These are phyloP conservation scores for Craniophora ligustri DNA, from an alignment of 2,888 invertebrate genomes.

Conservation along the genomic window DNA sequence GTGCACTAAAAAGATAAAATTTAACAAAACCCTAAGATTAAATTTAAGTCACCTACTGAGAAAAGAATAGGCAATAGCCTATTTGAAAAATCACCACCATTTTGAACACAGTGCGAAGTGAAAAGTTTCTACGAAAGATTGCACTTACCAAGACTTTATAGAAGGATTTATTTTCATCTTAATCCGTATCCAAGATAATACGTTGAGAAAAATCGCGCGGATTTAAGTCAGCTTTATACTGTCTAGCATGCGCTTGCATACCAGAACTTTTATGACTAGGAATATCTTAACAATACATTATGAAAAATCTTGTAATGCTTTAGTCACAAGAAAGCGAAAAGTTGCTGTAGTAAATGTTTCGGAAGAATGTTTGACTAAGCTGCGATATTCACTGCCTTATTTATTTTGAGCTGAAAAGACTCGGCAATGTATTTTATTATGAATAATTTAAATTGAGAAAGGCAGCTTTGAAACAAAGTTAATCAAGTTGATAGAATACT, in stretches of 20 bases:
- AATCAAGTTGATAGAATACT: no score
- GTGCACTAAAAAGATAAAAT: no score
- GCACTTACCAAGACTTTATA: slow-evolving; percentile 43
- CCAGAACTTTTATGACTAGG: slow-evolving; percentile 6
- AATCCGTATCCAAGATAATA: slow-evolving; percentile 56
- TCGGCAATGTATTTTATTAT: not conserved
- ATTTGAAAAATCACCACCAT: slow-evolving; percentile 56
- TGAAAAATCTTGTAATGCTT: slow-evolving; percentile 6
- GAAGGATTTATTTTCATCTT: slow-evolving; percentile 61
- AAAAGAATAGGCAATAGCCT: no score
- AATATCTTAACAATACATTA: slow-evolving; percentile 6
- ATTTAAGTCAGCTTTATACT: slow-evolving; percentile 22
- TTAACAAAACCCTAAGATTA: no score
- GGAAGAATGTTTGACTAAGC: slow-evolving; percentile 5
- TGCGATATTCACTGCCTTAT: not conserved
- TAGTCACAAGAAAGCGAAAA: slow-evolving; percentile 6
- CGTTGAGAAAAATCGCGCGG: slow-evolving; percentile 19
- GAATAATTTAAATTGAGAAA: not conserved
- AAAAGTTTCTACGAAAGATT: slow-evolving; percentile 49
- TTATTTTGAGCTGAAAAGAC: not conserved
- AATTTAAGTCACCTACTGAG: no score
- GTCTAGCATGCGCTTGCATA: slow-evolving; percentile 13
- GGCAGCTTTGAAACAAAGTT: no score
- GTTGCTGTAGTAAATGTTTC: slow-evolving; percentile 12
- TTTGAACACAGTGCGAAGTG: slow-evolving; percentile 50